Conservation (phyloP, 2,888 invertebrate genomes). For the Heteromurus nitidus region DNA sequence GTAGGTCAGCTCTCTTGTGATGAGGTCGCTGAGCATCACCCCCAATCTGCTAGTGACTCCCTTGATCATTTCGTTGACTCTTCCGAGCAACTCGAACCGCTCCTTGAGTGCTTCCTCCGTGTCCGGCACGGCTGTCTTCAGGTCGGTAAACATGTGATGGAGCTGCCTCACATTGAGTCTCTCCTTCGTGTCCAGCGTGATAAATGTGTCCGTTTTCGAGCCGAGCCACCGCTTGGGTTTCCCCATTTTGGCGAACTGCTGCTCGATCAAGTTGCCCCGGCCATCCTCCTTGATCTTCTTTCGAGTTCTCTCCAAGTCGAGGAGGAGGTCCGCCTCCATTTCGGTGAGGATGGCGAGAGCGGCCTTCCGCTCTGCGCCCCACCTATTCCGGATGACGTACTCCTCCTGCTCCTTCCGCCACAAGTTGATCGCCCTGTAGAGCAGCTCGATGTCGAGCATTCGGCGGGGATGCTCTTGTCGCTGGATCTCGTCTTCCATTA, state of each 20-base stretch:
- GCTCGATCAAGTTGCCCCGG: slow-evolving; percentile 40
- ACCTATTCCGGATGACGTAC: slow-evolving; percentile 69
- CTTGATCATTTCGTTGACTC: slow-evolving; percentile 74
- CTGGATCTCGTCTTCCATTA: slow-evolving; percentile 69
- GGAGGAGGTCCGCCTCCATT: slow-evolving; percentile 70
- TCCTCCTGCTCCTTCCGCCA: slow-evolving; percentile 72
- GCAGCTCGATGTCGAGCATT: slow-evolving; percentile 71
- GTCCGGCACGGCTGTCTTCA: slow-evolving; percentile 78
- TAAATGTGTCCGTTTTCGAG: slow-evolving; percentile 81
- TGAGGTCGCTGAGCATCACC: slow-evolving; percentile 54
- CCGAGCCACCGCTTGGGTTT: slow-evolving; percentile 83
- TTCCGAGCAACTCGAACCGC: slow-evolving; percentile 79
- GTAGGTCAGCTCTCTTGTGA: slow-evolving; percentile 60
- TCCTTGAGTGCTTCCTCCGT: slow-evolving; percentile 36
- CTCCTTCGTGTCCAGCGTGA: slow-evolving; percentile 88
- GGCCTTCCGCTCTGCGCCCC: slow-evolving; percentile 73
- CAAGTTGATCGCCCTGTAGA: slow-evolving; percentile 71
- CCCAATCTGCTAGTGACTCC: slow-evolving; percentile 44
- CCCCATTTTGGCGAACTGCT: slow-evolving; percentile 68
- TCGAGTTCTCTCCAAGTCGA: slow-evolving; percentile 69
- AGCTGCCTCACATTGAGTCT: slow-evolving; percentile 87
- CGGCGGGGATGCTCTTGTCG: slow-evolving; percentile 69
- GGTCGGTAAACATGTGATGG: slow-evolving; percentile 83
- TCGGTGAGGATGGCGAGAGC: slow-evolving; percentile 70
- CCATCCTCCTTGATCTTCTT: slow-evolving; percentile 65